Evolutionary conservation across 2,113 vertebrate species (phyloP), one percentile per base, ranked within the genome.

Genomic region (Entomyzon cyanotis): DNA sequence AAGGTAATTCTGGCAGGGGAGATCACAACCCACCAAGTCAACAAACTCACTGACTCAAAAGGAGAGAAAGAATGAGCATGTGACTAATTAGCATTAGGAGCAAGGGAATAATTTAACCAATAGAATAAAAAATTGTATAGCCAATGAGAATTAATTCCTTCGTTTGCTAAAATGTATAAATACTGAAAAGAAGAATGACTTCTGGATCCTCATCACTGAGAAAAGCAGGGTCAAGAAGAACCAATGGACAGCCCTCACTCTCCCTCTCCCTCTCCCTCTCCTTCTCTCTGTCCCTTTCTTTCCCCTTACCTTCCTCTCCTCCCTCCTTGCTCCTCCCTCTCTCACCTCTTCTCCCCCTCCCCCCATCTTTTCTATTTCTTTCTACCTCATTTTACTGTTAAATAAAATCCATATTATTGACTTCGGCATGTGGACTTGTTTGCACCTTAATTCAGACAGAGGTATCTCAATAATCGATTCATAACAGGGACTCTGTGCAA

Each of bases 361-460:
- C 7, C 3, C 11, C 10, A 37, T 7, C 1, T 39, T 30, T 58
- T 49, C 23, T 35, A 35, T 59, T 44, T 31, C 5, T 50, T 31
- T 76, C 25, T 58, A 25, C 16, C 5, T 42, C 21, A 25, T 0
- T 25, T 8, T 20, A 9, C 44, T 25, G 6, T 76, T 75, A 42
- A 50, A 76, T 67, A 58, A 76, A 42, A 35, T 21, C 15, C 6
- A 14, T 25, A 50, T 22, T 42, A 59, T 22, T 59, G 31, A 15
- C 21, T 59, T 59, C 17, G 44, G 19, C 12, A 30, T 35, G 17
- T 21, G 30, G 31, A 31, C 13, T 42, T 50, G 19, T 17, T 50
- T 67, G 16, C 13, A 17, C 9, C 31, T 25, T 50, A 35, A 35
- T 67, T 35, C 0, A 0, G 44, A 31, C 31, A 50, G 35, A 42